These are phyloP conservation scores for Nanorana parkeri DNA, from an alignment of 2,113 vertebrate genomes.

Conservation along the genomic window DNA sequence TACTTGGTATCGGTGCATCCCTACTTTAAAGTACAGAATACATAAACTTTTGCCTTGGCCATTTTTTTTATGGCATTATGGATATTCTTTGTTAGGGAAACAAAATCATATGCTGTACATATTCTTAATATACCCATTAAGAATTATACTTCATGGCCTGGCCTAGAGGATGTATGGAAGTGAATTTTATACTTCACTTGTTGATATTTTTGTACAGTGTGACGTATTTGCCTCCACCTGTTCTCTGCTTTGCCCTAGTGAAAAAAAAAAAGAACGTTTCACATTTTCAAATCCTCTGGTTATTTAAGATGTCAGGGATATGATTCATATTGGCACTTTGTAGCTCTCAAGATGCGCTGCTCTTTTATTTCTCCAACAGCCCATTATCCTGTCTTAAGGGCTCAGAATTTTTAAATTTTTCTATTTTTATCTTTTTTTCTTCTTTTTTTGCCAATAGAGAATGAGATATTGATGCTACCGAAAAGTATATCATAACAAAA, in stretches of 20 bases:
- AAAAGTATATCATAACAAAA: slow-evolving; percentile 36
- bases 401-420: slow-evolving; percentile 30
- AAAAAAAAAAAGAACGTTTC: slow-evolving; percentile 11
- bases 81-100: no score
- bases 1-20: no score
- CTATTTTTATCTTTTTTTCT: slow-evolving; percentile 16
- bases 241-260: not conserved
- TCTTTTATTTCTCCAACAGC: slow-evolving; percentile 15
- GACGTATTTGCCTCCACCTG: not conserved
- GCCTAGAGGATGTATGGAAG: slow-evolving; percentile 2
- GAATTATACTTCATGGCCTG: not conserved
- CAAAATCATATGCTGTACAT: no score
- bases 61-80: no score
- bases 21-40: no score
- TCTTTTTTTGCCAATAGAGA: slow-evolving; percentile 5
- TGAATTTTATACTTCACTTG: not conserved
- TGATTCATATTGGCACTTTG: slow-evolving; percentile 29
- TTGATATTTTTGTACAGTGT: not conserved
- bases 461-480: slow-evolving; percentile 16
- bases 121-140: not conserved
- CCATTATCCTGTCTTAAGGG: slow-evolving; percentile 45
- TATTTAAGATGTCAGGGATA: slow-evolving; percentile 46
- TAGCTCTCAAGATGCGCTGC: slow-evolving; percentile 20
- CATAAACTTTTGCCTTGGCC: no score
- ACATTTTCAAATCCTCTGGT: slow-evolving; percentile 16